Conservation (phyloP, 2,888 invertebrate genomes). For the Bombylius discolor region DNA sequence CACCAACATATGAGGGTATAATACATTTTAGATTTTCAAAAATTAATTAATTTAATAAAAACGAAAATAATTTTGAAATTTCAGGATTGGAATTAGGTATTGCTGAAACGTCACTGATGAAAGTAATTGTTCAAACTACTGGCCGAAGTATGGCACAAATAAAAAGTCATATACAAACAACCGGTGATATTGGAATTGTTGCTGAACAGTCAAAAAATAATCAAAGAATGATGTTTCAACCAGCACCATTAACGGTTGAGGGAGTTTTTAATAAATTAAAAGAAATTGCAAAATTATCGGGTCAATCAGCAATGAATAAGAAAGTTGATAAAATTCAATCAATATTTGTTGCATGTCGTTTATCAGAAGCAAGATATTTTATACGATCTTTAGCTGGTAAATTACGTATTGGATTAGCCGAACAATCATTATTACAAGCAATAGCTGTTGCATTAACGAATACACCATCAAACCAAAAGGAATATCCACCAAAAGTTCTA, state of each 20-base stretch:
- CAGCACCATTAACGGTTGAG: slow-evolving; percentile 59
- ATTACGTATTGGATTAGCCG: slow-evolving; percentile 89
- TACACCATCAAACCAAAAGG: slow-evolving; percentile 58
- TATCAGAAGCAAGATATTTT: slow-evolving; percentile 77
- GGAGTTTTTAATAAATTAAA: slow-evolving; percentile 70
- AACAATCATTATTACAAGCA: slow-evolving; percentile 87
- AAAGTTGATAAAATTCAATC: slow-evolving; percentile 86
- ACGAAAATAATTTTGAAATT: background rate
- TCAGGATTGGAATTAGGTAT: slow-evolving; percentile 72
- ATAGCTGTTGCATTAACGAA: slow-evolving; percentile 71
- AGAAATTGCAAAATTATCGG: slow-evolving; percentile 77
- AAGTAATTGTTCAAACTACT: slow-evolving; percentile 82
- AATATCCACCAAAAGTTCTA: slow-evolving; percentile 46
- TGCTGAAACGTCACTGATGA: slow-evolving; percentile 88
- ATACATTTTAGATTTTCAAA: background rate
- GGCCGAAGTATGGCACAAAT: slow-evolving; percentile 75
- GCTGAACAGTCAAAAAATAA: slow-evolving; percentile 73
- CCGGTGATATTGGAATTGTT: slow-evolving; percentile 83
- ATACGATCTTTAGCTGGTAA: slow-evolving; percentile 87
- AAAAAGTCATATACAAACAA: slow-evolving; percentile 43
- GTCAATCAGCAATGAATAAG: slow-evolving; percentile 60
- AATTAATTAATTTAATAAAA: background rate
- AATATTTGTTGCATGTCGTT: slow-evolving; percentile 82
- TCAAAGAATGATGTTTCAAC: slow-evolving; percentile 80
- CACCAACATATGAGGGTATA: slow-evolving; percentile 85